Evolutionary conservation across 2,113 vertebrate species (phyloP).

Genomic region (Oriolus oriolus): DNA sequence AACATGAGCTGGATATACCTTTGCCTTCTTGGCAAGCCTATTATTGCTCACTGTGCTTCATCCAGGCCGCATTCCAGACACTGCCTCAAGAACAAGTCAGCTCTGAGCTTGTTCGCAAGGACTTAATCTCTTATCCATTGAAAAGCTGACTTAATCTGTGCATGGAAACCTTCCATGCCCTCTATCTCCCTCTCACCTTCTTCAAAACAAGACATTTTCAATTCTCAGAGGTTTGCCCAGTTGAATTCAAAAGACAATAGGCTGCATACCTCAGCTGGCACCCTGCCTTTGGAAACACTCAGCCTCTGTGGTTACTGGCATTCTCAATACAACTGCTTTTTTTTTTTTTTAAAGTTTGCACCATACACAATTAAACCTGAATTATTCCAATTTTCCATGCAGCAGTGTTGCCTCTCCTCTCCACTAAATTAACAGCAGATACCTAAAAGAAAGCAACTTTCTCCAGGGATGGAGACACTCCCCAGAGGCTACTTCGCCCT

Average conservation of each 20-base stretch:
- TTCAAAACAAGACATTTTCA: not conserved
- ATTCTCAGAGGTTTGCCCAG: not conserved
- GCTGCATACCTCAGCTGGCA: not conserved
- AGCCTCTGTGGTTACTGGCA: not conserved
- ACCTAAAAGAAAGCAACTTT: not conserved
- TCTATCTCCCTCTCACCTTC: not conserved
- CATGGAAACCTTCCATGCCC: not conserved
- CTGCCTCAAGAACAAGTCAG: not conserved
- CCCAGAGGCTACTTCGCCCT: not conserved
- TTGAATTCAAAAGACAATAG: not conserved
- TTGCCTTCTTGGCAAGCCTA: not conserved
- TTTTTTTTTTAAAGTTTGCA: not conserved
- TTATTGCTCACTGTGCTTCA: not conserved
- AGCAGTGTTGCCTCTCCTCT: not conserved
- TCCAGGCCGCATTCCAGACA: not conserved
- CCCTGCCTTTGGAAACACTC: not conserved
- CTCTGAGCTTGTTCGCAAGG: not conserved
- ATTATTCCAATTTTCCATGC: not conserved
- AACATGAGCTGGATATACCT: not conserved
- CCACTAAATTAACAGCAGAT: not conserved
- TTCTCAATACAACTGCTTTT: not conserved
- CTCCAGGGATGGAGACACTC: not conserved
- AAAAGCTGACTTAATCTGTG: not conserved
- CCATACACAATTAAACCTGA: not conserved
- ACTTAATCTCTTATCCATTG: not conserved